Percentiles rank a stretch among this genome's conserved stretches.
Evolutionary conservation across 2,888 invertebrate species (phyloP).

Genomic region (Tenthredo scrophulariae): DNA sequence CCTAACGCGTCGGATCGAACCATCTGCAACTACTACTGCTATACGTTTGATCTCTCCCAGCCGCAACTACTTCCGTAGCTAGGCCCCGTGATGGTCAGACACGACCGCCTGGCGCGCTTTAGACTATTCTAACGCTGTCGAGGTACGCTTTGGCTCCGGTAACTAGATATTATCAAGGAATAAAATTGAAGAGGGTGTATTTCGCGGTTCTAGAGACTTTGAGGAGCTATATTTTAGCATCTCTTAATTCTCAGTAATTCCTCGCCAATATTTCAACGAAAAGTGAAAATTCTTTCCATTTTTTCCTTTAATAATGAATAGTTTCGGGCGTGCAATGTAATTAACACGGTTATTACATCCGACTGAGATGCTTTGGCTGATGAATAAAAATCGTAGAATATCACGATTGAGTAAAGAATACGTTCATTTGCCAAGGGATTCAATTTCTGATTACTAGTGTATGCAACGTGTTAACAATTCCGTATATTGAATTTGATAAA

Average conservation of each 20-base stretch:
- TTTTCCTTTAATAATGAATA: background rate
- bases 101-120: background rate
- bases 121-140: background rate
- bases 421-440: background rate
- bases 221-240: background rate
- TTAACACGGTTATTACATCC: background rate
- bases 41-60: background rate
- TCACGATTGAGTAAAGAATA: too few relatives aligned
- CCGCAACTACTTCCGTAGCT: constrained; percentile 33
- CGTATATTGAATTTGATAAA: background rate
- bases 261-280: background rate
- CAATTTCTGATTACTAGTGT: background rate
- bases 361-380: background rate
- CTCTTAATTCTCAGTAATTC: background rate
- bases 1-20: constrained; percentile 22
- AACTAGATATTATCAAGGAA: background rate
- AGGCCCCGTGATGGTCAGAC: constrained; percentile 18
- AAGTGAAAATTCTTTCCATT: background rate
- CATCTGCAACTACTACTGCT: constrained; percentile 10
- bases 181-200: background rate
- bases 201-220: background rate
- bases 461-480: background rate
- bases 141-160: background rate
- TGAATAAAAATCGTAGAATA: background rate
- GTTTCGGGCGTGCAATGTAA: background rate